Percentiles rank a stretch among this genome's conserved stretches.
These are phyloP conservation scores for Mesochorus sp. DNA, from an alignment of 2,888 invertebrate species.

Conservation along the genomic window DNA sequence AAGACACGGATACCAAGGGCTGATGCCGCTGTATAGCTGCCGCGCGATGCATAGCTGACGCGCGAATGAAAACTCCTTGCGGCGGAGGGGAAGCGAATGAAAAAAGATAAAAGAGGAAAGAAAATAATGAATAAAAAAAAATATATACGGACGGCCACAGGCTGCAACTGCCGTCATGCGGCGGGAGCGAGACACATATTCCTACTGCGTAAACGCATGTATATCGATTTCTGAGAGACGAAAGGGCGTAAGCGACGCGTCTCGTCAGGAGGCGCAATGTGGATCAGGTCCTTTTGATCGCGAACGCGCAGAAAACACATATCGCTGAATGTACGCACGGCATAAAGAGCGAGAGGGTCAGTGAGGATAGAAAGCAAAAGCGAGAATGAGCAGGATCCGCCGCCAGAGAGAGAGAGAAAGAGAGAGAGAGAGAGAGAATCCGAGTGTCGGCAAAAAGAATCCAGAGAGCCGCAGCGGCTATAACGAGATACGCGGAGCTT, in stretches of 20 bases:
- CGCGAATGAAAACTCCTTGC: constrained; percentile 57
- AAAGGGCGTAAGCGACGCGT: background rate
- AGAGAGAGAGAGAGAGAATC: constrained; percentile 23
- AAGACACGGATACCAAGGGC: constrained; percentile 64
- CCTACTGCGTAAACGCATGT: background rate
- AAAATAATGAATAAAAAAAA: constrained; percentile 19
- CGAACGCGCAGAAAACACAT: background rate
- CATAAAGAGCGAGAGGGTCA: constrained; percentile 4
- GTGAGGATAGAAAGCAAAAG: constrained; percentile 48
- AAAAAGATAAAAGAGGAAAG: background rate
- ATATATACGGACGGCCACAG: constrained; percentile 6
- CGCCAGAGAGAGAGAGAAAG: constrained; percentile 1
- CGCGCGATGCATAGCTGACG: constrained; percentile 54
- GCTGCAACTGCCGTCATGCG: constrained; percentile 6
- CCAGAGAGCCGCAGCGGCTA: constrained; percentile 7
- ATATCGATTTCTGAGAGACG: background rate
- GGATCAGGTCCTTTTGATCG: background rate
- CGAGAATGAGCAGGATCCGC: constrained; percentile 37
- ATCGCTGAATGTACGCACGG: background rate
- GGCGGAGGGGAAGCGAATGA: constrained; percentile 21
- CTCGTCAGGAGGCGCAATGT: background rate
- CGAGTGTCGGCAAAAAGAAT: constrained; percentile 30
- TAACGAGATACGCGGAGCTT: constrained; percentile 48
- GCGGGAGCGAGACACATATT: constrained; percentile 27
- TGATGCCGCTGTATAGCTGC: constrained; percentile 59